Conservation (phyloP, 2,888 invertebrate species). For the Myopa testacea region DNA sequence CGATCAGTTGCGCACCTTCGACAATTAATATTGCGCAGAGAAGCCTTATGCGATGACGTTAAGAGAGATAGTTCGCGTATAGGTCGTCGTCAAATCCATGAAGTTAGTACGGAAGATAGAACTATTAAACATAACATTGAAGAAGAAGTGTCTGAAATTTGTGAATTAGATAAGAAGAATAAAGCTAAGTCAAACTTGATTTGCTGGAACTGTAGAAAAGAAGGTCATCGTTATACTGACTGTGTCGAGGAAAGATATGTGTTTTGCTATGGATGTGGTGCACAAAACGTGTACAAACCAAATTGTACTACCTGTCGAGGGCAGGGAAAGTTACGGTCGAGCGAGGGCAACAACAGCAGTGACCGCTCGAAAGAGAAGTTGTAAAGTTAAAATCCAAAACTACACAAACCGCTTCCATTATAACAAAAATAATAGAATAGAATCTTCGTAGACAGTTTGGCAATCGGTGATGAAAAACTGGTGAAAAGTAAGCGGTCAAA, state of each 20-base stretch:
- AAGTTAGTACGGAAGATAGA: neutral
- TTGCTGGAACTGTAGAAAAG: neutral
- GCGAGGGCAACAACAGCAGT: constrained; percentile 19
- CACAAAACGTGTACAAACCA: constrained; percentile 6
- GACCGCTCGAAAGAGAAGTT: constrained; percentile 4
- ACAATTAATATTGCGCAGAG: neutral
- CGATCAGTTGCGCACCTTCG: neutral
- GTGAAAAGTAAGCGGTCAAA: neutral
- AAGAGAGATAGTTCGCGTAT: neutral
- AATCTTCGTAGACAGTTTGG: constrained; percentile 26
- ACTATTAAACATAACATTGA: neutral
- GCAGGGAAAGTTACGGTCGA: constrained; percentile 10
- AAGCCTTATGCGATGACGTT: neutral
- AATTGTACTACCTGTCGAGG: neutral
- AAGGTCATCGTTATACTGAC: neutral
- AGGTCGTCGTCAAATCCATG: neutral
- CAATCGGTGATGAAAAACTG: neutral
- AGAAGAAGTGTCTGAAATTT: neutral
- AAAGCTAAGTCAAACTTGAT: neutral
- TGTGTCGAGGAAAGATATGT: neutral
- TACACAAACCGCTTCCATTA: neutral
- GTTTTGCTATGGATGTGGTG: constrained; percentile 20
- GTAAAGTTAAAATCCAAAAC: neutral
- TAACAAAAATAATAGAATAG: constrained; percentile 5
- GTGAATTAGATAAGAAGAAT: neutral